Conservation (phyloP, 2,888 invertebrate genomes). For the Prosopocoilus inquinatus region DNA sequence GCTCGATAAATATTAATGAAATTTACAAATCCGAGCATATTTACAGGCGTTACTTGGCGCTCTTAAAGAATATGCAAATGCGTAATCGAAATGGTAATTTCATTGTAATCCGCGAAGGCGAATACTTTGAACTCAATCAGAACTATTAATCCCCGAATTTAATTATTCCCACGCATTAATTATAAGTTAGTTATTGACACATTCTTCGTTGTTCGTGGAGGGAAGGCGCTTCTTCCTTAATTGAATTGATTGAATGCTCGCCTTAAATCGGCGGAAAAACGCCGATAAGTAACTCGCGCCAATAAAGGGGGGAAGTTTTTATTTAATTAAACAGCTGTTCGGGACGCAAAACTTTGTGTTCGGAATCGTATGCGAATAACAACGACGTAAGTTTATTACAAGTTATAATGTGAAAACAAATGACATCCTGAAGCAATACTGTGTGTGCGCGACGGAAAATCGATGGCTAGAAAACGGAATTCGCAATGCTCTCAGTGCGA, state of each 20-base stretch:
- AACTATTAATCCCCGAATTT: constrained; percentile 36
- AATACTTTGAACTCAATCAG: constrained; percentile 33
- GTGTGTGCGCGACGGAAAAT: constrained; percentile 15
- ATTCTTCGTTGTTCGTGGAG: neutral
- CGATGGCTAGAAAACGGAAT: constrained; percentile 1
- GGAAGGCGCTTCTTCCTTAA: neutral
- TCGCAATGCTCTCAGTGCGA: too few species aligned
- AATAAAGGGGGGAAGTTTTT: neutral
- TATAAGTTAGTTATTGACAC: constrained; percentile 15
- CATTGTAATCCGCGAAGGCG: constrained; percentile 11
- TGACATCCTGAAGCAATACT: constrained; percentile 20
- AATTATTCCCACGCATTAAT: constrained; percentile 31
- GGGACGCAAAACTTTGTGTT: constrained; percentile 7
- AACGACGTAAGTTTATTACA: constrained; percentile 19
- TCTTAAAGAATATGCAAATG: constrained; percentile 1
- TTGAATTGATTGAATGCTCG: too few species aligned
- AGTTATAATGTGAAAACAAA: constrained; percentile 23
- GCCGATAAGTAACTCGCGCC: too few species aligned
- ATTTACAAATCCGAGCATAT: constrained; percentile 8
- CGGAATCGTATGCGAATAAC: constrained; percentile 10
- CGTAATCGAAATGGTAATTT: constrained; percentile 20
- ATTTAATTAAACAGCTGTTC: constrained; percentile 13
- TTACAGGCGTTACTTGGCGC: constrained; percentile 5
- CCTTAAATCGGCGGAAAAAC: too few species aligned
- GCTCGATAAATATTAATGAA: constrained; percentile 16